Evolutionary conservation across 2,797 vertebrate species (phyloP), one percentile per base, ranked within the genome.

Genomic region (Natrix natrix): DNA sequence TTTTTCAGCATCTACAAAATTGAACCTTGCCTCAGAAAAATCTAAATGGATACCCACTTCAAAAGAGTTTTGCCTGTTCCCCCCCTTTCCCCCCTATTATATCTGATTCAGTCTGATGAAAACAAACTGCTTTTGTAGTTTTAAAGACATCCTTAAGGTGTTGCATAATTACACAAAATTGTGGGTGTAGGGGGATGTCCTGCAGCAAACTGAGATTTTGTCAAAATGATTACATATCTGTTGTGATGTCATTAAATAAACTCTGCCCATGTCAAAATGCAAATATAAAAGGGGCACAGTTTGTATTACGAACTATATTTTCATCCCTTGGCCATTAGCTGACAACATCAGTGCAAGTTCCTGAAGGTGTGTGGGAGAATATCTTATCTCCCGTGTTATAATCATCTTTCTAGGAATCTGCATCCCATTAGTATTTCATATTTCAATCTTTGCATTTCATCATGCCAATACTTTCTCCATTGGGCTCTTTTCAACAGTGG

Each of bases 71-170:
- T 78, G 10, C 24, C 20, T 48, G 20, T 24, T 24, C 10, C 3
- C 8, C 37, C 8, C 7, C 2, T 7, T n/a, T 13, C 28, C 7
- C 7, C 1, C 6, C 20, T 8, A 37, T 1, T 10, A 11, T 48
- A 48, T 83, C 20, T 48, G 8, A 48, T 83, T 83, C 37, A 83
- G 8, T 22, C 3, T 83, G 74, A 83, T 48, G 3, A 83, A 83
- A 83, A 48, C 1, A 11, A 43, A 48, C 74, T 24, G 74, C 37
- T 83, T 83, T 83, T 83, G 74, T 48, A 83, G 37, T 24, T 78
- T 48, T 20, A 83, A 20, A 48, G 8, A 83, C 20, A 83, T 1
- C 10, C 20, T 48, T 20, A 48, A 12, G 8, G 37, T 43, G 8
- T 43, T 78, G 7, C 32, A 37, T 43, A 16, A 8, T 78, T 78